Conservation (phyloP, 2,888 invertebrate species). For the Pycnomerus fuliginosus region DNA sequence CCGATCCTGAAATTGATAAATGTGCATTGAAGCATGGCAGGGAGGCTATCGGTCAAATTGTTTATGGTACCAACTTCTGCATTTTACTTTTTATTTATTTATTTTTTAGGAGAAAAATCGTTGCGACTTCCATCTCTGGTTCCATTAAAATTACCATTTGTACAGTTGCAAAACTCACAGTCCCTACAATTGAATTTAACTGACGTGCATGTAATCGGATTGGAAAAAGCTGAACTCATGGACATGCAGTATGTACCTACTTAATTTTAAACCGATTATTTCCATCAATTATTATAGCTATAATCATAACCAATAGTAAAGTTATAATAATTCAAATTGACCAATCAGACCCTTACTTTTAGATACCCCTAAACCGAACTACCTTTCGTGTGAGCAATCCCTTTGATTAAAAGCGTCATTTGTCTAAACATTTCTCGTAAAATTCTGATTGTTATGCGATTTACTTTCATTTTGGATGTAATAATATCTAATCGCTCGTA, state of each 20-base stretch:
- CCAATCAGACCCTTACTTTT: too few species aligned
- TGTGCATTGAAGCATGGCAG: constrained; percentile 37
- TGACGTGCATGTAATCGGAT: constrained; percentile 33
- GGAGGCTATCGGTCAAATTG: constrained; percentile 29
- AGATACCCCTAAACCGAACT: too few species aligned
- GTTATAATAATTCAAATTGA: too few species aligned
- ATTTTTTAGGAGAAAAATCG: constrained; percentile 37
- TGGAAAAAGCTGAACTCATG: constrained; percentile 31
- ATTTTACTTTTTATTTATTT: constrained; percentile 7
- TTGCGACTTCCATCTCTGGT: constrained; percentile 35
- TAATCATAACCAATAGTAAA: too few species aligned
- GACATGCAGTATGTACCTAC: constrained; percentile 29
- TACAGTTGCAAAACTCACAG: constrained; percentile 32
- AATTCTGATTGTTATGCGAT: too few species aligned
- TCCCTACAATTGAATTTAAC: constrained; percentile 33
- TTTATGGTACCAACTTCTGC: constrained; percentile 24
- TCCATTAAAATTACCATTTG: constrained; percentile 37
- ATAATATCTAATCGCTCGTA: too few species aligned
- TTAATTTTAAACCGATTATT: too few species aligned
- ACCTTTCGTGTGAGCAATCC: too few species aligned
- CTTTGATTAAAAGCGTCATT: too few species aligned
- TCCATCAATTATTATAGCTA: too few species aligned
- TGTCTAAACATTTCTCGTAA: too few species aligned
- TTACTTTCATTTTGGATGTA: too few species aligned
- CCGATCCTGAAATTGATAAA: constrained; percentile 37